phyloP scores from a whole-genome alignment of 2,888 invertebrate species.

The Parochlus steinenii region DNA sequence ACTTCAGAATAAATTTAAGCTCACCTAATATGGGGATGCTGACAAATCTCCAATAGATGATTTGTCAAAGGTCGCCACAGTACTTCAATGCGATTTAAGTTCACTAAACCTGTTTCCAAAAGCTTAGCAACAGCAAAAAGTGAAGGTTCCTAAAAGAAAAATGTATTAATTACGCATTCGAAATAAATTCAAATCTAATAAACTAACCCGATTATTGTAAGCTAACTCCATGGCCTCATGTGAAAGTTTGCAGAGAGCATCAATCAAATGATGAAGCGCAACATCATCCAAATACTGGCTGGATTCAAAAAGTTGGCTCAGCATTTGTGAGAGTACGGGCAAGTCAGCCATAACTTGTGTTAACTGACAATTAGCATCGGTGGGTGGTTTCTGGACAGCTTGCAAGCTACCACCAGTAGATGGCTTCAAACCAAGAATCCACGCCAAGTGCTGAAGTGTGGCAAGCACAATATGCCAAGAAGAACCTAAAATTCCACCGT shows the following conservation, averaged over 20 bases:
- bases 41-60: conserved; percentile 90
- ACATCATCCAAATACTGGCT: conserved; percentile 88
- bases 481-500: conserved; percentile 79
- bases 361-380: conserved; percentile 72
- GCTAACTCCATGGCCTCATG: conserved; percentile 95
- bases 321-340: conserved; percentile 76
- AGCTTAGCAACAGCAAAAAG: conserved; percentile 93
- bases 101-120: conserved; percentile 93
- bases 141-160: conserved; percentile 64
- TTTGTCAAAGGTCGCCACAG: conserved; percentile 91
- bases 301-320: conserved; percentile 86
- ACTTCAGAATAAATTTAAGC: no score
- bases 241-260: conserved; percentile 88
- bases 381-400: conserved; percentile 55
- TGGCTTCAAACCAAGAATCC: conserved; percentile 92
- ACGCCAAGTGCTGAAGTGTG: conserved; percentile 79
- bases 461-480: conserved; percentile 94
- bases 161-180: background rate
- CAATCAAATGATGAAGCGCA: conserved; percentile 87
- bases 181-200: no score
- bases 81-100: conserved; percentile 82
- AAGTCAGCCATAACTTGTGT: conserved; percentile 94
- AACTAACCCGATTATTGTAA: conserved; percentile 70
- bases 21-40: conserved; percentile 85
- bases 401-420: conserved; percentile 86